phyloP scores from a whole-genome alignment of 2,797 vertebrate genomes.

The Melanotaenia nigrans region DNA sequence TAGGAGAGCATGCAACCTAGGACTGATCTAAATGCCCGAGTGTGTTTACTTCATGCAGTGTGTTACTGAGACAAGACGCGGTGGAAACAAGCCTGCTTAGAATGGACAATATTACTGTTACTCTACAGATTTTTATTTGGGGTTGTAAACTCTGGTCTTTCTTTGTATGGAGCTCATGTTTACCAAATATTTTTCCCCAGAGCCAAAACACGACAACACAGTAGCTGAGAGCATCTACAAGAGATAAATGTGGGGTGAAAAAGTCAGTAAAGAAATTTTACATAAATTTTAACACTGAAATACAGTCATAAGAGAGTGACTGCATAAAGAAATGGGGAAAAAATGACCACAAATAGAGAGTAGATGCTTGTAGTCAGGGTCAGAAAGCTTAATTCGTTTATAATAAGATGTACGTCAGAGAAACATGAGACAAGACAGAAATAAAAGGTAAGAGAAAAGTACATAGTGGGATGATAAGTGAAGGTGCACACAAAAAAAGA shows the following conservation, averaged over 20 bases:
- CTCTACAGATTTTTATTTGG: not conserved
- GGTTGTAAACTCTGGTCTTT: slow-evolving; percentile 13
- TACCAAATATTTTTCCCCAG: slow-evolving; percentile 31
- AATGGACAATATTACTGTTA: slow-evolving; percentile 40
- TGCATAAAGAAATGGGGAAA: slow-evolving; percentile 24
- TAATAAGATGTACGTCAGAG: slow-evolving; percentile 25
- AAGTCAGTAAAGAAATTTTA: not conserved
- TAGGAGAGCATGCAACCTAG: slow-evolving; percentile 20
- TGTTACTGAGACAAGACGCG: slow-evolving; percentile 40
- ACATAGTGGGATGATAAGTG: slow-evolving; percentile 47
- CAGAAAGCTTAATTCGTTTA: slow-evolving; percentile 58
- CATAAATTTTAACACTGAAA: slow-evolving; percentile 25
- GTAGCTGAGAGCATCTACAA: not conserved
- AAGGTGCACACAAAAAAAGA: slow-evolving; percentile 21
- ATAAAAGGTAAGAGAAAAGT: slow-evolving; percentile 31
- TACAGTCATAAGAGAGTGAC: slow-evolving; percentile 24
- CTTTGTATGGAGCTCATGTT: slow-evolving; percentile 48
- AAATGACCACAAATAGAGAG: slow-evolving; percentile 17
- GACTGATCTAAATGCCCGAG: slow-evolving; percentile 25
- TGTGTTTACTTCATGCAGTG: slow-evolving; percentile 45
- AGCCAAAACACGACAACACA: slow-evolving; percentile 45
- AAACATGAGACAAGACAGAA: slow-evolving; percentile 40
- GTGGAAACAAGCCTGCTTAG: slow-evolving; percentile 34
- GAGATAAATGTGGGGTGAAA: no score
- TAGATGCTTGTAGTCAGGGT: slow-evolving; percentile 33